Conservation (phyloP, 1,140 invertebrate genomes). For the Theocolax elegans region DNA sequence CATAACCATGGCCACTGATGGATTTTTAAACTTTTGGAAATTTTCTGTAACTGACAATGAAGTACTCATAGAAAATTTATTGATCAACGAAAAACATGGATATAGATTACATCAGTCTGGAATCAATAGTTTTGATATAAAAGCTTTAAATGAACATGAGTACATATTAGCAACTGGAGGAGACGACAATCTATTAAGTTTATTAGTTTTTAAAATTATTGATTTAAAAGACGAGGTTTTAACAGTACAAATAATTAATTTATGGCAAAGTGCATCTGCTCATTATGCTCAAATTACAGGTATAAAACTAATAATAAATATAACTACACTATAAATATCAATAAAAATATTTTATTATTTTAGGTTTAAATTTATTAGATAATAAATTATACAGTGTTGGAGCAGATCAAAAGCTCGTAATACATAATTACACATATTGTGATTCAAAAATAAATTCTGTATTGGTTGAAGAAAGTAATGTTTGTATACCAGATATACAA, state of each 20-base stretch:
- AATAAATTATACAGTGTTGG: slow-evolving; percentile 69
- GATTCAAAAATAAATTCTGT: slow-evolving; percentile 53
- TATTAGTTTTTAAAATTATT: slow-evolving; percentile 64
- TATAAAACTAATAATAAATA: slow-evolving; percentile 41
- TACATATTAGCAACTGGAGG: slow-evolving; percentile 74
- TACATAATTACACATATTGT: slow-evolving; percentile 61
- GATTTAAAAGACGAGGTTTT: slow-evolving; percentile 41
- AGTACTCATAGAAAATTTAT: slow-evolving; percentile 23
- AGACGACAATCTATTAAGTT: slow-evolving; percentile 76
- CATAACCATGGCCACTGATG: slow-evolving; percentile 75
- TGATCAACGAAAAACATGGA: slow-evolving; percentile 26
- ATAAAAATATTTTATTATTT: slow-evolving; percentile 30
- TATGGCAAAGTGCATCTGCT: slow-evolving; percentile 58
- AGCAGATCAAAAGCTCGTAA: slow-evolving; percentile 72
- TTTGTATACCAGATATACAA: slow-evolving; percentile 72
- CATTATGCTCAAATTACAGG: slow-evolving; percentile 78
- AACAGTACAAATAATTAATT: slow-evolving; percentile 50
- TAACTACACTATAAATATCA: slow-evolving; percentile 8
- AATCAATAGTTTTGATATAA: slow-evolving; percentile 73
- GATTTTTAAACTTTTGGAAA: slow-evolving; percentile 75
- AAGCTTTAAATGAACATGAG: slow-evolving; percentile 55
- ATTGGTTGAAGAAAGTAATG: slow-evolving; percentile 61
- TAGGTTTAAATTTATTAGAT: slow-evolving; percentile 68
- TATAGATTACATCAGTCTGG: slow-evolving; percentile 76
- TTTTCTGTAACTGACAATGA: slow-evolving; percentile 50